Conservation (phyloP, 2,113 vertebrate genomes). For the Thinocorus orbignyianus region DNA sequence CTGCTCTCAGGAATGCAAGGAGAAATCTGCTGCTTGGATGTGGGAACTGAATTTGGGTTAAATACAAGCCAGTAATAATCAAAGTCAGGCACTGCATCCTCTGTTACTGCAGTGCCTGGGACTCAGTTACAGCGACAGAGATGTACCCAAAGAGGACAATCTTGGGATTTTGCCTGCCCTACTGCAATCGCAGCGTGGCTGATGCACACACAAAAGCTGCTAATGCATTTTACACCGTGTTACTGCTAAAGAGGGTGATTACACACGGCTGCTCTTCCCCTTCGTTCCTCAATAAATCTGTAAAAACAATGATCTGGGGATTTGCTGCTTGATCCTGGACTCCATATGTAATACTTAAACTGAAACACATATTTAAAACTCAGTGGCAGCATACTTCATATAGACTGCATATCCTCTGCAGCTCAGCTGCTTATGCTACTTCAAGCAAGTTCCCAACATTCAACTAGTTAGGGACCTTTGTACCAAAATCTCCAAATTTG, state of each 20-base stretch:
- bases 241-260: not conserved
- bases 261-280: not conserved
- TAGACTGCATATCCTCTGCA: not conserved
- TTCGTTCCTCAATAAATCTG: not conserved
- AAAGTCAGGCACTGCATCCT: not conserved
- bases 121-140: not conserved
- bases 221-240: not conserved
- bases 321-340: not conserved
- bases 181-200: not conserved
- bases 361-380: not conserved
- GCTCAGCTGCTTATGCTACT: not conserved
- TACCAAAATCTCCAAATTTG: not conserved
- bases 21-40: not conserved
- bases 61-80: not conserved
- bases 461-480: not conserved
- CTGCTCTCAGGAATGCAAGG: conserved; percentile 6
- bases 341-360: not conserved
- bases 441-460: not conserved
- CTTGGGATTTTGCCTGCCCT: not conserved
- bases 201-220: not conserved
- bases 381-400: not conserved
- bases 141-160: not conserved
- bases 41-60: conserved; percentile 19
- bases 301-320: not conserved
- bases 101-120: not conserved